Conservation (phyloP, 2,797 vertebrate species). For the Channa striata region DNA sequence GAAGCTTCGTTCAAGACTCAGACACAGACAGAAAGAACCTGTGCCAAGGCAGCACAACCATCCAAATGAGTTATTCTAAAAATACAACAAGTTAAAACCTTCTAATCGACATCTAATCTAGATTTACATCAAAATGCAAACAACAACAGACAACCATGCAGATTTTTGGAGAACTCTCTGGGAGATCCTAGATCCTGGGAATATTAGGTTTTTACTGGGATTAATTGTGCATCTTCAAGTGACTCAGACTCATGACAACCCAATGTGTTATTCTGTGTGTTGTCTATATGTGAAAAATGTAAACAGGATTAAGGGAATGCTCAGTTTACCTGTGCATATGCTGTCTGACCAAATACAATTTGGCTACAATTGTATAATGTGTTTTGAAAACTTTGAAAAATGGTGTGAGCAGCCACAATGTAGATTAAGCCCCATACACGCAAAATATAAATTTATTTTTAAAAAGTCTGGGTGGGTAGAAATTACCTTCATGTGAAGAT, state of each 20-base stretch:
- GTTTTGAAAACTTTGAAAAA: no score
- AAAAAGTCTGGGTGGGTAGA: not conserved
- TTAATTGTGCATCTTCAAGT: slow-evolving; percentile 4
- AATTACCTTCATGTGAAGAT: not conserved
- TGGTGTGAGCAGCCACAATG: no score
- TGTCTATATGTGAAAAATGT: not conserved
- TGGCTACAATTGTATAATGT: no score
- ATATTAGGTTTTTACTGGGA: not conserved
- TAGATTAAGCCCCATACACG: no score
- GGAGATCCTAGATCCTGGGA: not conserved
- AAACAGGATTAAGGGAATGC: no score
- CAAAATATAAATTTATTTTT: no score
- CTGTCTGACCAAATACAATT: no score
- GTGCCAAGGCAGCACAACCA: not conserved
- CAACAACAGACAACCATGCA: not conserved
- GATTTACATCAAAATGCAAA: slow-evolving; percentile 17
- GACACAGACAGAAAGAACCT: not conserved
- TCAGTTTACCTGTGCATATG: no score
- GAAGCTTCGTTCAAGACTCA: slow-evolving; percentile 5
- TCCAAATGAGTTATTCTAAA: slow-evolving; percentile 22
- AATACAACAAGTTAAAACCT: slow-evolving; percentile 20
- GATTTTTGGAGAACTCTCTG: not conserved
- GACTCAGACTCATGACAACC: slow-evolving; percentile 2
- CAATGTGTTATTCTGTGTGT: no score
- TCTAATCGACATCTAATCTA: slow-evolving; percentile 20